Conservation (phyloP, 2,888 invertebrate species). For the Psylliodes chrysocephalus region DNA sequence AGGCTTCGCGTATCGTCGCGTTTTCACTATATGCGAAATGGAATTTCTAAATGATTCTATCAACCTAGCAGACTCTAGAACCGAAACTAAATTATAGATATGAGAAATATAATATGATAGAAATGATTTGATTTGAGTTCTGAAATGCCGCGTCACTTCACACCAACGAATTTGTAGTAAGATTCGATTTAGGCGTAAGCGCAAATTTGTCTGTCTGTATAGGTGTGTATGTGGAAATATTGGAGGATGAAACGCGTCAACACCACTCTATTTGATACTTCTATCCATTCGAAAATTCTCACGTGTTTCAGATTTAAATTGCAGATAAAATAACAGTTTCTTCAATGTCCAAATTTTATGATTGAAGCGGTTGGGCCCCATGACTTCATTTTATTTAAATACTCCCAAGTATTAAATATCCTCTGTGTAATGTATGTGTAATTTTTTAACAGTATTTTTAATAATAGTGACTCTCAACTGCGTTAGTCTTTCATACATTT, state of each 20-base stretch:
- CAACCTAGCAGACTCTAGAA: background rate
- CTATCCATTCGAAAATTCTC: constrained; percentile 38
- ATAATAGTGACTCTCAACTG: too few species aligned
- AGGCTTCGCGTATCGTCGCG: too few species aligned
- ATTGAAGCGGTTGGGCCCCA: too few species aligned
- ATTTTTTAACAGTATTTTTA: too few species aligned
- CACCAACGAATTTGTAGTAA: constrained; percentile 22
- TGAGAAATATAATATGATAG: constrained; percentile 18
- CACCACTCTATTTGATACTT: constrained; percentile 50
- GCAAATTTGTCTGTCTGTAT: constrained; percentile 43
- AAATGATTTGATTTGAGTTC: constrained; percentile 25
- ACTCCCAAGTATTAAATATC: too few species aligned
- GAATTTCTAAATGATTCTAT: background rate
- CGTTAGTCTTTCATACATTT: too few species aligned
- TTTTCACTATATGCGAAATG: too few species aligned
- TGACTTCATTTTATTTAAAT: too few species aligned
- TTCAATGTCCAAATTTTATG: too few species aligned
- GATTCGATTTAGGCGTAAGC: constrained; percentile 50
- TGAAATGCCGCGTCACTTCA: constrained; percentile 28
- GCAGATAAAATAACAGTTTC: background rate
- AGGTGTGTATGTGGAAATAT: constrained; percentile 30
- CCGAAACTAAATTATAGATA: constrained; percentile 10
- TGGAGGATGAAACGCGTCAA: constrained; percentile 24
- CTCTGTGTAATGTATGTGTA: too few species aligned
- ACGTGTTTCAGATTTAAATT: constrained; percentile 2